Percentiles rank a stretch among this genome's conserved stretches.
These are phyloP conservation scores for Amblyornis subalaris DNA, from an alignment of 2,113 vertebrate genomes.

Conservation along the genomic window DNA sequence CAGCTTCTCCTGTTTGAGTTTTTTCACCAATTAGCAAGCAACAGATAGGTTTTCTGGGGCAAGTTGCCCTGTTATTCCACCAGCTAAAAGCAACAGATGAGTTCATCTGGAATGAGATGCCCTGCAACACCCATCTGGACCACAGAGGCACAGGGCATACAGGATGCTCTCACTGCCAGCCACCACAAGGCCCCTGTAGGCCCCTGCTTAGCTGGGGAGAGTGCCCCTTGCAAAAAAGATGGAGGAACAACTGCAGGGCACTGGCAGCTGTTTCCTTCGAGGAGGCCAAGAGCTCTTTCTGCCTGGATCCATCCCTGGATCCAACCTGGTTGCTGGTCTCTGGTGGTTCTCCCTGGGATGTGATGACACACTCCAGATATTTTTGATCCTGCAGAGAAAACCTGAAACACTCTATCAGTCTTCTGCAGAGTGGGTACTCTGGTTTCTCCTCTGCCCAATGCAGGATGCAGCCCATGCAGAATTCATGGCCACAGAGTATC, in stretches of 20 bases:
- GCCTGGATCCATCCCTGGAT: neutral
- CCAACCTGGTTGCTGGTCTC: neutral
- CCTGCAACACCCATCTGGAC: neutral
- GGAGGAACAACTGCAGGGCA: too few species aligned
- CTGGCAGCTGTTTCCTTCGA: too few species aligned
- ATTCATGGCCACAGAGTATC: neutral
- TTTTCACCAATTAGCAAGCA: neutral
- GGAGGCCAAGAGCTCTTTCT: too few species aligned
- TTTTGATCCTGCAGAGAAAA: too few species aligned
- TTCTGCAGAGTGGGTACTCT: neutral
- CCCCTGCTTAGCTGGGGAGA: too few species aligned
- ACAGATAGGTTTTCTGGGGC: neutral
- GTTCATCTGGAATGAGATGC: neutral
- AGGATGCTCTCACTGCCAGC: neutral
- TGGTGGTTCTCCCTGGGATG: neutral
- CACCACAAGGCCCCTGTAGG: neutral
- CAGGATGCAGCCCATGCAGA: neutral
- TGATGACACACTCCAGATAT: too few species aligned
- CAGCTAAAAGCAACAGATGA: neutral
- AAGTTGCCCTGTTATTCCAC: neutral
- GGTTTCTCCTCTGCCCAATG: neutral
- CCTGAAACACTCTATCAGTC: too few species aligned
- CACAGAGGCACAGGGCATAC: neutral
- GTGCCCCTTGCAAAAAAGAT: neutral
- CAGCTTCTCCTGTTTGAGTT: neutral